Percentiles rank a stretch among this genome's conserved stretches.
Evolutionary conservation across 2,888 invertebrate genomes (phyloP).

Genomic region (Spodoptera exigua): DNA sequence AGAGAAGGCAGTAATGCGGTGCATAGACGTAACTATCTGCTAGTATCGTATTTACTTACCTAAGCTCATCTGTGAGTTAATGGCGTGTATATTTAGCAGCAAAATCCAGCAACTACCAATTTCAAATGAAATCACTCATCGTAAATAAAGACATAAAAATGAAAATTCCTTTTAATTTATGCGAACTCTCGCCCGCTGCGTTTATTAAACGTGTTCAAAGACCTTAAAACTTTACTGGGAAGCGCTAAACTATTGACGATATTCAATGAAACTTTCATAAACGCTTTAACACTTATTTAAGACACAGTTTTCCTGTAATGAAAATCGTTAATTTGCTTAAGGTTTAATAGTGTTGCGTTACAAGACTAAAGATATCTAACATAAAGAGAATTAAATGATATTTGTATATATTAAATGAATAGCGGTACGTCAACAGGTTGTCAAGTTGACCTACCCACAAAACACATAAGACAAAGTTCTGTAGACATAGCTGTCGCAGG

Average conservation of each 20-base stretch:
- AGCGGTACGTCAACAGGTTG: slow-evolving; percentile 63
- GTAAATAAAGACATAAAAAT: slow-evolving; percentile 50
- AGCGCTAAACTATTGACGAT: slow-evolving; percentile 33
- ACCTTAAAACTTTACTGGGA: slow-evolving; percentile 29
- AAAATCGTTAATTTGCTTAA: neutral
- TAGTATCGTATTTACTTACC: too few relatives aligned
- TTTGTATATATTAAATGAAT: slow-evolving; percentile 18
- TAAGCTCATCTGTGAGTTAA: too few relatives aligned
- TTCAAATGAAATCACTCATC: slow-evolving; percentile 33
- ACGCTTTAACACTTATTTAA: slow-evolving; percentile 22
- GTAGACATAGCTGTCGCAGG: slow-evolving; percentile 45
- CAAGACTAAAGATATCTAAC: too few relatives aligned
- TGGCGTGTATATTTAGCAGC: slow-evolving; percentile 1
- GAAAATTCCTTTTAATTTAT: slow-evolving; percentile 39
- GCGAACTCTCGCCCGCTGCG: slow-evolving; percentile 26
- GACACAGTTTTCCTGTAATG: neutral
- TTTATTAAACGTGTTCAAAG: slow-evolving; percentile 28
- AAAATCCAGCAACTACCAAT: slow-evolving; percentile 29
- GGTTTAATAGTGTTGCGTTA: neutral
- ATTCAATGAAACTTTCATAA: slow-evolving; percentile 30
- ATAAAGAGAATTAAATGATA: too few relatives aligned
- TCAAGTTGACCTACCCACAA: slow-evolving; percentile 44
- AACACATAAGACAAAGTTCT: slow-evolving; percentile 37
- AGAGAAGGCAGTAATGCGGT: too few relatives aligned
- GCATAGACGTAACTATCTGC: too few relatives aligned